Conservation (phyloP, 2,888 invertebrate genomes). For the Tipula helvola region DNA sequence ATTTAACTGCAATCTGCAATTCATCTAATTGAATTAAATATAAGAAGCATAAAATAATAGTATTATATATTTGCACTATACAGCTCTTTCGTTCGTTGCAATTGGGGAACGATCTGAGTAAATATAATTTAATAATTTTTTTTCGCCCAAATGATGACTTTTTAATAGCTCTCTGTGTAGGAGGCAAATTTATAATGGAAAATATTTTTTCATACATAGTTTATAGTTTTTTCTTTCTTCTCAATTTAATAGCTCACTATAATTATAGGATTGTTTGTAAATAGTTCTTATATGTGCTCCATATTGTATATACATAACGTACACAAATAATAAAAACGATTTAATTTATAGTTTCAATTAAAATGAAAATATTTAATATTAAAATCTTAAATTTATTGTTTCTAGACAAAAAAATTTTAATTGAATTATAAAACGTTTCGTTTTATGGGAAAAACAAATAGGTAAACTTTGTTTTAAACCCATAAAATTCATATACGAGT, state of each 20-base stretch:
- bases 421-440: too few species aligned
- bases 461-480: too few species aligned
- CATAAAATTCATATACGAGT: too few species aligned
- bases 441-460: too few species aligned
- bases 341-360: background rate
- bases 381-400: background rate
- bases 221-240: background rate
- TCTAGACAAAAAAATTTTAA: background rate
- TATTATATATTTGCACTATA: too few species aligned
- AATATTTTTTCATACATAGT: background rate
- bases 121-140: background rate
- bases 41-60: background rate
- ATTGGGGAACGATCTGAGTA: background rate
- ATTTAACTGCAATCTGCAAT: background rate
- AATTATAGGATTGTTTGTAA: background rate
- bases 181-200: background rate
- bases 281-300: background rate
- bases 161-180: background rate
- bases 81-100: too few species aligned
- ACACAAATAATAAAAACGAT: background rate
- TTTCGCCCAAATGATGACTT: background rate
- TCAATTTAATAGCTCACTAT: background rate
- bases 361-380: background rate
- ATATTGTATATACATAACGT: background rate
- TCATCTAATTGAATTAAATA: background rate